phyloP scores from a whole-genome alignment of 1,140 invertebrate species.

The Maniola jurtina region DNA sequence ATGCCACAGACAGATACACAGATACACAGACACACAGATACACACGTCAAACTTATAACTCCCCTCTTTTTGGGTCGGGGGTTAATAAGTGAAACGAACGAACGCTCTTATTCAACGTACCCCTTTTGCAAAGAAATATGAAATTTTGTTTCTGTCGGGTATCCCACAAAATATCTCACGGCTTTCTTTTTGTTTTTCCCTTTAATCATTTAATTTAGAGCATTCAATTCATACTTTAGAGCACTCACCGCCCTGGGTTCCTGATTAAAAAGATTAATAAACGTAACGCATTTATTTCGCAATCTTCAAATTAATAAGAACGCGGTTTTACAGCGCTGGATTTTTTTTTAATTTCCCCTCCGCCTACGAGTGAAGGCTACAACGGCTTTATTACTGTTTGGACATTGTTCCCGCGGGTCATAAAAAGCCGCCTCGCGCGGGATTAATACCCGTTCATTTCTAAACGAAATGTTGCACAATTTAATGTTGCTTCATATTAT shows the following conservation, averaged over 20 bases:
- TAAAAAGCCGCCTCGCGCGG: background rate
- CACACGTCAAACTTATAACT: too few species aligned
- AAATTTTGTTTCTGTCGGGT: too few species aligned
- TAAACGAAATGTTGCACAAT: background rate
- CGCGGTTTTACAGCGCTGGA: too few species aligned
- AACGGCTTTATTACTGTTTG: constrained; percentile 4
- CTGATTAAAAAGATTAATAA: constrained; percentile 1
- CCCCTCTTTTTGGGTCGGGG: too few species aligned
- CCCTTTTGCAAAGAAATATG: too few species aligned
- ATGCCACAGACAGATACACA: too few species aligned
- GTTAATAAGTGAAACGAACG: too few species aligned
- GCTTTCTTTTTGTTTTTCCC: too few species aligned
- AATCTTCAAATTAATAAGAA: background rate
- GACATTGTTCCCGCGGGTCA: background rate
- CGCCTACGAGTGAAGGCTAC: background rate
- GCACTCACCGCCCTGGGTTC: background rate
- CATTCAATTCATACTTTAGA: background rate
- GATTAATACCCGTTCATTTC: background rate
- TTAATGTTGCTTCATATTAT: background rate
- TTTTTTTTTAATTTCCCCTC: background rate
- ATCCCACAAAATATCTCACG: too few species aligned
- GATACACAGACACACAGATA: too few species aligned
- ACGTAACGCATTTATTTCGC: background rate
- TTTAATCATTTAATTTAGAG: too few species aligned
- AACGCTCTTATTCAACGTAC: too few species aligned